These are phyloP conservation scores for Sphenopsis melanotis DNA, from an alignment of 2,797 vertebrate species.

Conservation along the genomic window DNA sequence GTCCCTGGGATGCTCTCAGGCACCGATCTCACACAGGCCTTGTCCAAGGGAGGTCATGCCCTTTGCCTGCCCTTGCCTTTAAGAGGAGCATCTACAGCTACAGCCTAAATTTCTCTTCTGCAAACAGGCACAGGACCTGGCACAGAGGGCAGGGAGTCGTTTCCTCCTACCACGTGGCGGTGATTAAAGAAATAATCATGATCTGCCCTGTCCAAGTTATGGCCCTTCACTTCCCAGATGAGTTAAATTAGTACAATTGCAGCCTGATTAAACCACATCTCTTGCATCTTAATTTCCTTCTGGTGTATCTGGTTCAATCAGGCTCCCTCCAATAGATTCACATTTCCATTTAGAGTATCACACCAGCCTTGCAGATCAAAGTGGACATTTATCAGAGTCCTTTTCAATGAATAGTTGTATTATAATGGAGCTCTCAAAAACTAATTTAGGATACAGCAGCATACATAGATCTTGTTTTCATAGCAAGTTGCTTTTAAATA, in stretches of 20 bases:
- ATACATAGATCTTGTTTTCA: conserved; percentile 32
- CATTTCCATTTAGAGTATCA: conserved; percentile 17
- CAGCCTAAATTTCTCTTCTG: not conserved
- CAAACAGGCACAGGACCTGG: not conserved
- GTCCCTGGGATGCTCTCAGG: not conserved
- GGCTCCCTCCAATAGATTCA: not conserved
- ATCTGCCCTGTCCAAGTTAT: not conserved
- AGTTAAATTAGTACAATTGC: conserved; percentile 15
- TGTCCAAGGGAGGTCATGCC: not conserved
- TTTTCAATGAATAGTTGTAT: not conserved
- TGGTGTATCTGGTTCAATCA: conserved; percentile 24
- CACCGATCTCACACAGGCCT: fast-evolving
- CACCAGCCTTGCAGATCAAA: conserved; percentile 32
- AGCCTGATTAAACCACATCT: conserved; percentile 31
- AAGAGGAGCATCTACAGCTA: not conserved
- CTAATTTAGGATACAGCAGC: conserved; percentile 15
- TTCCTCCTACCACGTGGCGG: not conserved
- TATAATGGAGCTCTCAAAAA: conserved; percentile 10
- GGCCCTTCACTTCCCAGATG: not conserved
- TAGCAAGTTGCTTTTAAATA: conserved; percentile 31
- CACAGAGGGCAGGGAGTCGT: not conserved
- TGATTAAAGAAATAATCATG: not conserved
- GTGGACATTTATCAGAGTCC: conserved; percentile 31
- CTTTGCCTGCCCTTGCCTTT: not conserved
- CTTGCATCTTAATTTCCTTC: conserved; percentile 27